These are phyloP conservation scores for Druon quercuslanigerum DNA, from an alignment of 1,140 invertebrate species.

Conservation along the genomic window DNA sequence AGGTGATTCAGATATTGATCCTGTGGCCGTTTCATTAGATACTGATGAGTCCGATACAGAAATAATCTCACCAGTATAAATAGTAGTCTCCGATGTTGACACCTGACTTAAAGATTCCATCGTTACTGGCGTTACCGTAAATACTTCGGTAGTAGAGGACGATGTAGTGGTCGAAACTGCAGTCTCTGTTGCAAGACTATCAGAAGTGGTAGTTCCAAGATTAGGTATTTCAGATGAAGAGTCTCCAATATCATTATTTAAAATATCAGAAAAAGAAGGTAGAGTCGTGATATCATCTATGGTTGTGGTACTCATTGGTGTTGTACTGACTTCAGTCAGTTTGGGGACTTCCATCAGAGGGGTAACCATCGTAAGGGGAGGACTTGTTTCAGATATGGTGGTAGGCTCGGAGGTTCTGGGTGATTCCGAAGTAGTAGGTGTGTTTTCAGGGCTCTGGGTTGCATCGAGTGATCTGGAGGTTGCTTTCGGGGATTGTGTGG, in stretches of 20 bases:
- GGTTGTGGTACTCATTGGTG: neutral
- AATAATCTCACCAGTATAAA: neutral
- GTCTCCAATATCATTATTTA: neutral
- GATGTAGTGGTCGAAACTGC: neutral
- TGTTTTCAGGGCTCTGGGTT: slow-evolving; percentile 29
- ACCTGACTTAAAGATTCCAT: neutral
- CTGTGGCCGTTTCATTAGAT: neutral
- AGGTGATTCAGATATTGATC: neutral
- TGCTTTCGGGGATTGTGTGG: slow-evolving; percentile 42
- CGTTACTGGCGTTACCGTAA: neutral
- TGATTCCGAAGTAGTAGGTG: neutral
- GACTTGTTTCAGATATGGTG: neutral
- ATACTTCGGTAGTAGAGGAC: neutral
- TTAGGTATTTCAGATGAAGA: neutral
- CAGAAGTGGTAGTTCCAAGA: slow-evolving; percentile 22
- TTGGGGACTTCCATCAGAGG: neutral
- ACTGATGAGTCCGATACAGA: neutral
- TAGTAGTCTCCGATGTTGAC: neutral
- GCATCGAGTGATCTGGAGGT: slow-evolving; percentile 39
- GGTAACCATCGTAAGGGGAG: neutral
- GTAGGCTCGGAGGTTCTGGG: neutral
- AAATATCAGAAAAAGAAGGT: neutral
- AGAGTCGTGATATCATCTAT: neutral
- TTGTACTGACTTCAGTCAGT: neutral
- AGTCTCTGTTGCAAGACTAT: neutral